Evolutionary conservation across 2,888 invertebrate genomes (phyloP).

Genomic region (Hydropsyche betteni): DNA sequence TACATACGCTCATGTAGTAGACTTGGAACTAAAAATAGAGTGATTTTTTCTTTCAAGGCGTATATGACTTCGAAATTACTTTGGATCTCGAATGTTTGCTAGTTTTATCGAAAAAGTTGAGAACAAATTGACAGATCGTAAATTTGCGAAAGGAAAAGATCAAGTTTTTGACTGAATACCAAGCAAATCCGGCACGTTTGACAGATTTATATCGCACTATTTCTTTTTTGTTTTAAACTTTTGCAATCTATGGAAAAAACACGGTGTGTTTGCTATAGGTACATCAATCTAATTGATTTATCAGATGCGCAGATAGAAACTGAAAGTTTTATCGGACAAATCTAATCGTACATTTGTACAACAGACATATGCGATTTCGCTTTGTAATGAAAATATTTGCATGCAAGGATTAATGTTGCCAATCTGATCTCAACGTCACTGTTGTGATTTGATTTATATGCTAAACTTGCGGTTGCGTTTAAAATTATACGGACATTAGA

Average conservation of each 20-base stretch:
- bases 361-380: background rate
- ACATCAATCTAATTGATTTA: slow-evolving; percentile 25
- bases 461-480: background rate
- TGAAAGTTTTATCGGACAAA: too few species aligned
- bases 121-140: slow-evolving; percentile 23
- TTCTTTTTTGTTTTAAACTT: slow-evolving; percentile 2
- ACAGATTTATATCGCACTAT: slow-evolving; percentile 22
- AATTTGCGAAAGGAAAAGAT: slow-evolving; percentile 18
- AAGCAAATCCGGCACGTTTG: slow-evolving; percentile 22
- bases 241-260: slow-evolving; percentile 10
- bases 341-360: too few species aligned
- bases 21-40: too few species aligned
- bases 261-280: background rate
- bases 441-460: slow-evolving; percentile 3
- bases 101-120: slow-evolving; percentile 31
- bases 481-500: background rate
- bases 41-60: background rate
- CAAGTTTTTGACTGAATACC: slow-evolving; percentile 27
- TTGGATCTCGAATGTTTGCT: slow-evolving; percentile 27
- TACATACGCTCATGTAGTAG: too few species aligned
- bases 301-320: too few species aligned
- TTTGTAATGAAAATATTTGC: background rate
- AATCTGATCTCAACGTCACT: background rate
- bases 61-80: slow-evolving; percentile 23
- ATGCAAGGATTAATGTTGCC: slow-evolving; percentile 11